A percentile compares a stretch with the other conserved stretches of the same genome.
Evolutionary conservation across 2,888 invertebrate genomes (phyloP).

Genomic region (Spialia ferax): DNA sequence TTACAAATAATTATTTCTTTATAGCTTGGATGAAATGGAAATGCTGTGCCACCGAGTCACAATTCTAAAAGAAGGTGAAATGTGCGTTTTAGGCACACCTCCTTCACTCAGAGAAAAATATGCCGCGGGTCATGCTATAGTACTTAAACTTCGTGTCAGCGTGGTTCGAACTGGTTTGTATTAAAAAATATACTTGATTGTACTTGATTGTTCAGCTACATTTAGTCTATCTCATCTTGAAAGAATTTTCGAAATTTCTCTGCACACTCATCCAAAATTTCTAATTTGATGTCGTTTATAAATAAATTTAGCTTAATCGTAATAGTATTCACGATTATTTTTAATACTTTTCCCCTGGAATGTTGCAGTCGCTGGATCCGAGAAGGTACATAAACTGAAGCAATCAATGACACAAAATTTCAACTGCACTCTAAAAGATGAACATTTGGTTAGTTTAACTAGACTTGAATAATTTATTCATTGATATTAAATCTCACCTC

Average conservation of each 20-base stretch:
- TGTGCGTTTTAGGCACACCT: constrained; percentile 90
- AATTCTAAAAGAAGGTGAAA: constrained; percentile 91
- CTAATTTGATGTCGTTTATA: too few species aligned
- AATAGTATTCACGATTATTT: too few species aligned
- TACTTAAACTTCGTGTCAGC: constrained; percentile 17
- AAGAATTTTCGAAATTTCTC: neutral
- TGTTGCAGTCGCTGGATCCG: constrained; percentile 15
- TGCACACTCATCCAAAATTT: neutral
- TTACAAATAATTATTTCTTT: neutral
- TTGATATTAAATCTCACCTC: neutral
- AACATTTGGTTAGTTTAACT: constrained; percentile 85
- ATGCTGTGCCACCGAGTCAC: constrained; percentile 92
- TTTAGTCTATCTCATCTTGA: too few species aligned
- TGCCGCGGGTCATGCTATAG: constrained; percentile 85
- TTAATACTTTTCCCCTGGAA: neutral
- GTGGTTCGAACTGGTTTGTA: constrained; percentile 19
- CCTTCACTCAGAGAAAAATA: constrained; percentile 90
- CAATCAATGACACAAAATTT: constrained; percentile 57
- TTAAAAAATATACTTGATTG: too few species aligned
- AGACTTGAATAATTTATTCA: neutral
- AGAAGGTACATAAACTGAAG: constrained; percentile 14
- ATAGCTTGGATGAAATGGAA: constrained; percentile 95
- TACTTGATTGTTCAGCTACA: too few species aligned
- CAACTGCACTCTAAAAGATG: constrained; percentile 88
- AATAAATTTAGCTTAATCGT: too few species aligned